phyloP scores from a whole-genome alignment of 2,797 vertebrate genomes.

The Pseudomugil tenellus region DNA sequence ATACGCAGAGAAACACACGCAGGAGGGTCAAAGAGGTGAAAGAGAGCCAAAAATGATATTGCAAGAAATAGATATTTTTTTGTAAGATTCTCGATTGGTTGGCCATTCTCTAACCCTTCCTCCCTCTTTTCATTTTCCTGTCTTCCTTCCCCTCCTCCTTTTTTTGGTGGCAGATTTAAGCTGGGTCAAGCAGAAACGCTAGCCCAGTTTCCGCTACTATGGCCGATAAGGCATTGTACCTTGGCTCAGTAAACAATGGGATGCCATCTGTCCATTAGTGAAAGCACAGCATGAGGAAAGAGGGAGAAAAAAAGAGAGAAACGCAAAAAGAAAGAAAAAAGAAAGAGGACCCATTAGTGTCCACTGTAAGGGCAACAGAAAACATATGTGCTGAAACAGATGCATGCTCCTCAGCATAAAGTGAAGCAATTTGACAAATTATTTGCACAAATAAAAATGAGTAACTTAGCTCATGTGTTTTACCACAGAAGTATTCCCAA shows the following conservation, averaged over 20 bases:
- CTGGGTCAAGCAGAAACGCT: conserved; percentile 82
- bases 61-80: conserved; percentile 25
- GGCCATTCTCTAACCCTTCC: conserved; percentile 27
- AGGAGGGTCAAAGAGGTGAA: conserved; percentile 64
- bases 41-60: conserved; percentile 64
- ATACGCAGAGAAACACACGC: conserved; percentile 39
- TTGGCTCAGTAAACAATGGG: conserved; percentile 84
- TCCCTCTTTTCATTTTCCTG: conserved; percentile 23
- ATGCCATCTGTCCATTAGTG: conserved; percentile 82
- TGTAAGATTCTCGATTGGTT: conserved; percentile 43
- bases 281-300: conserved; percentile 71
- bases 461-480: conserved; percentile 10
- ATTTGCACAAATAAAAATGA: conserved; percentile 29
- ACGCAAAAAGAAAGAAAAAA: conserved; percentile 23
- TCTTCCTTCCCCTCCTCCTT: conserved; percentile 56
- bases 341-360: conserved; percentile 65
- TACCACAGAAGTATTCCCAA: not conserved
- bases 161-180: conserved; percentile 77
- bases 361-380: conserved; percentile 57
- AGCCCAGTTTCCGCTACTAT: conserved; percentile 81
- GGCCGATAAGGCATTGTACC: conserved; percentile 83
- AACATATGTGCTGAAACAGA: conserved; percentile 53
- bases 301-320: conserved; percentile 42
- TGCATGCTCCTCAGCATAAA: conserved; percentile 35
- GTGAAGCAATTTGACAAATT: conserved; percentile 58